phyloP scores from a whole-genome alignment of 2,113 vertebrate species.

The Clarias batrachus region DNA sequence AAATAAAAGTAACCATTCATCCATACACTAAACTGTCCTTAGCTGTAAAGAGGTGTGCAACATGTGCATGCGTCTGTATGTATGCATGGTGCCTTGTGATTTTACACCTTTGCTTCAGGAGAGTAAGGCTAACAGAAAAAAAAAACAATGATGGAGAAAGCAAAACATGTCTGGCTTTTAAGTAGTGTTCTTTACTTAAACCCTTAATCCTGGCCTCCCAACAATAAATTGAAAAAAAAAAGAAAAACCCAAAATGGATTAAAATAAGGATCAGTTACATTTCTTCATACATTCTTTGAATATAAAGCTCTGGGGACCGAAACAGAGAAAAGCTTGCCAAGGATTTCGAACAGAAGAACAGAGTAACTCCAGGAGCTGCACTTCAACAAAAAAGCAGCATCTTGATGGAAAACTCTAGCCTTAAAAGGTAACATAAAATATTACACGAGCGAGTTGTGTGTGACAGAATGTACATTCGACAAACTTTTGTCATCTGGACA shows the following conservation, averaged over 20 bases:
- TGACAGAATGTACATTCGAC: slow-evolving; percentile 16
- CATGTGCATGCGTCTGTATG: not conserved
- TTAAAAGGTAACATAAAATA: slow-evolving; percentile 49
- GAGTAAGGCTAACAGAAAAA: not conserved
- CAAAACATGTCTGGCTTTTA: not conserved
- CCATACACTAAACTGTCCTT: not conserved
- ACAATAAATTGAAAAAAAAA: not conserved
- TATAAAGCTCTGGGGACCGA: not conserved
- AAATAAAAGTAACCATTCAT: not conserved
- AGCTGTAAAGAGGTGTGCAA: not conserved
- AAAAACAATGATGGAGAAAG: not conserved
- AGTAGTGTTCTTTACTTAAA: not conserved
- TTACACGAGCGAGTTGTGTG: not conserved
- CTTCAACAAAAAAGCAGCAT: slow-evolving; percentile 22
- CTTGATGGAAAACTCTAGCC: slow-evolving; percentile 33
- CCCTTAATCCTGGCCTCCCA: not conserved
- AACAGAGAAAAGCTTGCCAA: not conserved
- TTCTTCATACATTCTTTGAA: not conserved
- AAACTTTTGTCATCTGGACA: slow-evolving; percentile 28
- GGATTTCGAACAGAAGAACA: not conserved
- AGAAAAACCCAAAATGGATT: not conserved
- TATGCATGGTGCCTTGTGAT: not conserved
- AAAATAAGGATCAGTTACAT: not conserved
- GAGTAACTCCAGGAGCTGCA: slow-evolving; percentile 46
- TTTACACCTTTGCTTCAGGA: not conserved